Evolutionary conservation across 2,113 vertebrate genomes (phyloP).

Genomic region (Empidonax alnorum): DNA sequence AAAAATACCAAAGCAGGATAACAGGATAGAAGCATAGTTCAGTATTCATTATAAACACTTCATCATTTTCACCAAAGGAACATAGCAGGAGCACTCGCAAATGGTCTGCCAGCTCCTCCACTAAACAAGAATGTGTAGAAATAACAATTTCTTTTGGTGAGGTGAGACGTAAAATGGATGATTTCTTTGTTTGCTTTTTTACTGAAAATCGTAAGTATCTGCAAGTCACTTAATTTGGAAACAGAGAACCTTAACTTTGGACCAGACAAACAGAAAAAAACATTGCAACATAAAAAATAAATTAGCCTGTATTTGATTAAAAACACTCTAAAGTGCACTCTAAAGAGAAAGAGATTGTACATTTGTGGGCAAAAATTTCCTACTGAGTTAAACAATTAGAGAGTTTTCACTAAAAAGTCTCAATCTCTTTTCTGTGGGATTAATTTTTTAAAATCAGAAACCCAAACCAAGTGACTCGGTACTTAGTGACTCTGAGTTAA

Average conservation of each 20-base stretch:
- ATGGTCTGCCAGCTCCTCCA: background rate
- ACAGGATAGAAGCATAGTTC: background rate
- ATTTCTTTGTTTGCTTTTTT: background rate
- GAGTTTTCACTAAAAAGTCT: background rate
- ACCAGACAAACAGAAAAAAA: background rate
- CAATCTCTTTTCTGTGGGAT: background rate
- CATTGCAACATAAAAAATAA: background rate
- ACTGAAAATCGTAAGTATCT: background rate
- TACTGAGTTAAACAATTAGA: background rate
- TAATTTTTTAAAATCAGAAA: background rate
- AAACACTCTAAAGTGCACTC: background rate
- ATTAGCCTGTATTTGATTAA: background rate
- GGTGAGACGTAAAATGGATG: background rate
- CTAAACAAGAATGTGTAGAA: background rate
- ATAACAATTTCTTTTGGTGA: background rate
- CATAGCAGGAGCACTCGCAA: background rate
- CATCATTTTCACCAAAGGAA: background rate
- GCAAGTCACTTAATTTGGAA: background rate
- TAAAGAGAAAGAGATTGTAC: background rate
- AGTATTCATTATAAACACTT: background rate
- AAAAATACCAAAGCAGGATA: background rate
- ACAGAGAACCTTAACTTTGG: background rate
- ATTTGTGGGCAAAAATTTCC: background rate
- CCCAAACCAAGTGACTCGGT: background rate
- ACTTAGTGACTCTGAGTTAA: background rate